Evolutionary conservation across 2,888 invertebrate species (phyloP).

Genomic region (Sympetrum striolatum): DNA sequence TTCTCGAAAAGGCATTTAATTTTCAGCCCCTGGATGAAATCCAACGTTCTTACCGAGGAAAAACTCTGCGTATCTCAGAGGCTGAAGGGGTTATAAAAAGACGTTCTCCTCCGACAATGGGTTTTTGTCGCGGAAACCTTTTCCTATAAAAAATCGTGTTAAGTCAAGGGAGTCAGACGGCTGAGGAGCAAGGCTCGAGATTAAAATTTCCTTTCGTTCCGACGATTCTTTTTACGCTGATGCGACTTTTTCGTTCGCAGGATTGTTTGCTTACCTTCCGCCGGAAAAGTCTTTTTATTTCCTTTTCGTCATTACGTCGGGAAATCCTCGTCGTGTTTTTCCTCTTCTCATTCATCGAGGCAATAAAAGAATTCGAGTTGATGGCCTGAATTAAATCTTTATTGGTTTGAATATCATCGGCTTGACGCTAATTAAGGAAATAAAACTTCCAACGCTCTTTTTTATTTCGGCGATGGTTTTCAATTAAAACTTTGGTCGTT

Average conservation of each 20-base stretch:
- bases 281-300: too few species aligned
- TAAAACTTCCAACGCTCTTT: too few species aligned
- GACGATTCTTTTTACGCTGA: not conserved
- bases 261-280: not conserved
- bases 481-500: too few species aligned
- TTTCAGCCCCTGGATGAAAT: not conserved
- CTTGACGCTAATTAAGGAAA: too few species aligned
- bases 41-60: not conserved
- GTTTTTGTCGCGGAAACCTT: not conserved
- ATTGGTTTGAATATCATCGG: too few species aligned
- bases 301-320: too few species aligned
- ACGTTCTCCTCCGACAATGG: not conserved
- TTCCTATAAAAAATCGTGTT: not conserved
- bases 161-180: not conserved
- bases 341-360: too few species aligned
- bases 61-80: not conserved
- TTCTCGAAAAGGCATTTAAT: not conserved
- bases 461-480: too few species aligned
- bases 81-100: not conserved
- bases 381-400: too few species aligned
- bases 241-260: not conserved
- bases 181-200: not conserved
- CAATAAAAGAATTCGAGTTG: too few species aligned
- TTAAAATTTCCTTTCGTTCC: not conserved
- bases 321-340: too few species aligned